Conservation (phyloP, 2,888 invertebrate species). For the Sinopyrophorus schimmeli region DNA sequence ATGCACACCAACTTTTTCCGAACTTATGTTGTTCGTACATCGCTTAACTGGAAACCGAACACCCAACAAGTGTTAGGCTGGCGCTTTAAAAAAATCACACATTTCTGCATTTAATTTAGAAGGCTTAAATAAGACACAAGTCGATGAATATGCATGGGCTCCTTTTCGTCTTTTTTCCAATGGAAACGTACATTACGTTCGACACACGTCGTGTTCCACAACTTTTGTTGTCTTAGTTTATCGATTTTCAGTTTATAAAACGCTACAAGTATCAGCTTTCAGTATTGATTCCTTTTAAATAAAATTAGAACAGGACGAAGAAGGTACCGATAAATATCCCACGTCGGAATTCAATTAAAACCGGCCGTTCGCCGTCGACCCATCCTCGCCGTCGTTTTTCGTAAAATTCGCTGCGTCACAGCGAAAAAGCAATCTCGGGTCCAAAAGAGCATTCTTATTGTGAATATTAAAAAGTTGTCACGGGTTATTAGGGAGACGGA, state of each 20-base stretch:
- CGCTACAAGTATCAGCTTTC: constrained; percentile 32
- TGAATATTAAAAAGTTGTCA: constrained; percentile 32
- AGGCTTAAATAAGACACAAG: constrained; percentile 8
- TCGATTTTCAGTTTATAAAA: constrained; percentile 33
- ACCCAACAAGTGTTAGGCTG: too few species aligned
- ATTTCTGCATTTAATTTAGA: too few species aligned
- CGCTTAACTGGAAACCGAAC: too few species aligned
- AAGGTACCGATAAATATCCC: constrained; percentile 11
- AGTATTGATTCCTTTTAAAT: constrained; percentile 30
- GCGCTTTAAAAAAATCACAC: too few species aligned
- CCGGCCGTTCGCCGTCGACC: constrained; percentile 6
- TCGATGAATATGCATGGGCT: constrained; percentile 29
- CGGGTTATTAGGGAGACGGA: constrained; percentile 32
- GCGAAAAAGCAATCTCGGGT: constrained; percentile 15
- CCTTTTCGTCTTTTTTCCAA: too few species aligned
- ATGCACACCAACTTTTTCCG: too few species aligned
- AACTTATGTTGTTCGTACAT: too few species aligned
- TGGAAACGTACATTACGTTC: too few species aligned
- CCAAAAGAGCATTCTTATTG: constrained; percentile 16
- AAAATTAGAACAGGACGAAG: constrained; percentile 13
- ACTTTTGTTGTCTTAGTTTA: constrained; percentile 35
- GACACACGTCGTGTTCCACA: too few species aligned
- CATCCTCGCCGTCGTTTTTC: constrained; percentile 1
- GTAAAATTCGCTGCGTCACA: constrained; percentile 11
- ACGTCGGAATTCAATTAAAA: constrained; percentile 18